These are phyloP conservation scores for Poeciliopsis retropinna DNA, from an alignment of 2,113 vertebrate species.

Conservation along the genomic window DNA sequence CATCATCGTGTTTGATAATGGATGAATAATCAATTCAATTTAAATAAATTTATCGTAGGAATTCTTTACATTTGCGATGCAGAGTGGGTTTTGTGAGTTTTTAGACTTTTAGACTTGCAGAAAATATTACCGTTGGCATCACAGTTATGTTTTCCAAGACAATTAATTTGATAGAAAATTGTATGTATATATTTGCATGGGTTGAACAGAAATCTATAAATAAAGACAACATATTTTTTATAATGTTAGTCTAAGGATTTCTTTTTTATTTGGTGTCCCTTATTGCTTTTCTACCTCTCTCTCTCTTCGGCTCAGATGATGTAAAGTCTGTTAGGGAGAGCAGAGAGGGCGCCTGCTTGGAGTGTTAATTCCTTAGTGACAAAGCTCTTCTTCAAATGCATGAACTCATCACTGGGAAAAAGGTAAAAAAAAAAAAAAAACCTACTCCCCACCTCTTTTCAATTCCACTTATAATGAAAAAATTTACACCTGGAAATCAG, in stretches of 20 bases:
- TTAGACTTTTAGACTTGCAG: background rate
- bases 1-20: no score
- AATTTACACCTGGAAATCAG: conserved; percentile 77
- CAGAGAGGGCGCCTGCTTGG: conserved; percentile 70
- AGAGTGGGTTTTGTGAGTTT: conserved; percentile 24
- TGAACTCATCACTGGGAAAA: conserved; percentile 79
- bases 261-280: conserved; percentile 1
- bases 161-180: conserved; percentile 2
- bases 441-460: conserved; percentile 71
- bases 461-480: conserved; percentile 77
- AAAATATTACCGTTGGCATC: background rate
- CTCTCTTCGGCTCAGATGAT: conserved; percentile 58
- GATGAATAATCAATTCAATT: background rate
- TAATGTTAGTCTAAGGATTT: conserved; percentile 16
- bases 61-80: conserved; percentile 17
- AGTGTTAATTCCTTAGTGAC: conserved; percentile 80
- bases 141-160: conserved; percentile 10
- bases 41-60: background rate
- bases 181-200: background rate
- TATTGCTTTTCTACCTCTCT: conserved; percentile 9
- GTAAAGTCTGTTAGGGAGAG: conserved; percentile 63
- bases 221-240: background rate
- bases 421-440: conserved; percentile 24
- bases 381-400: conserved; percentile 82
- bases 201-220: background rate